A percentile compares a stretch with the other conserved stretches of the same genome.
phyloP scores from a whole-genome alignment of 2,888 invertebrate genomes.

The Drosophila infuscata region DNA sequence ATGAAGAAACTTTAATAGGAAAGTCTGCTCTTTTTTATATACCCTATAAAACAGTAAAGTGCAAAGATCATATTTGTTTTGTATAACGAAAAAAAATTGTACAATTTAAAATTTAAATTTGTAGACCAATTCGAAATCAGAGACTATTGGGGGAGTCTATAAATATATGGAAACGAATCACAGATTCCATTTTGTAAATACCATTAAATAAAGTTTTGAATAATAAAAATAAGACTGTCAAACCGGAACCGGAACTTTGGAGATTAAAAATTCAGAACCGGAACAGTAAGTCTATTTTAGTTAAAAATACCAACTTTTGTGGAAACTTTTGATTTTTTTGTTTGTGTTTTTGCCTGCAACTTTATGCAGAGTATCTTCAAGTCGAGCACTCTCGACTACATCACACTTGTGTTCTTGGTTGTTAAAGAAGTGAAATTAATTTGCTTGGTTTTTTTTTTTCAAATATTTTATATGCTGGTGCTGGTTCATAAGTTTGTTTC shows the following conservation, averaged over 20 bases:
- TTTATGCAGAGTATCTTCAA: constrained; percentile 8
- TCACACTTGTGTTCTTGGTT: constrained; percentile 28
- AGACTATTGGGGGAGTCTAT: neutral
- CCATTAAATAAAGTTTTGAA: neutral
- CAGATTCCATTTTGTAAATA: neutral
- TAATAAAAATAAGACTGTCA: neutral
- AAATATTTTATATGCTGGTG: constrained; percentile 24
- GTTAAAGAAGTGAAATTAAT: constrained; percentile 49
- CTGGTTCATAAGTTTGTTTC: constrained; percentile 16
- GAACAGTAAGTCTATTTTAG: no score
- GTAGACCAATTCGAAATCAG: neutral
- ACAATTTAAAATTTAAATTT: no score
- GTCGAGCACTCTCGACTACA: neutral
- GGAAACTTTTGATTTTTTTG: no score
- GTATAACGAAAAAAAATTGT: no score
- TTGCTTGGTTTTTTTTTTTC: constrained; percentile 24
- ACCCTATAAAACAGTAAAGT: constrained; percentile 19
- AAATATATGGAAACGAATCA: neutral
- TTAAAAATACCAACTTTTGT: neutral
- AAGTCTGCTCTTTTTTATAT: constrained; percentile 12
- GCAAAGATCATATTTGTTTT: no score
- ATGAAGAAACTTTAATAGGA: constrained; percentile 2
- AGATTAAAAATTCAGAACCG: neutral
- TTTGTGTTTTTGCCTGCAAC: no score
- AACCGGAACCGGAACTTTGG: neutral